Evolutionary conservation across 1,140 invertebrate genomes (phyloP).

Genomic region (Bathynomus jamesi): DNA sequence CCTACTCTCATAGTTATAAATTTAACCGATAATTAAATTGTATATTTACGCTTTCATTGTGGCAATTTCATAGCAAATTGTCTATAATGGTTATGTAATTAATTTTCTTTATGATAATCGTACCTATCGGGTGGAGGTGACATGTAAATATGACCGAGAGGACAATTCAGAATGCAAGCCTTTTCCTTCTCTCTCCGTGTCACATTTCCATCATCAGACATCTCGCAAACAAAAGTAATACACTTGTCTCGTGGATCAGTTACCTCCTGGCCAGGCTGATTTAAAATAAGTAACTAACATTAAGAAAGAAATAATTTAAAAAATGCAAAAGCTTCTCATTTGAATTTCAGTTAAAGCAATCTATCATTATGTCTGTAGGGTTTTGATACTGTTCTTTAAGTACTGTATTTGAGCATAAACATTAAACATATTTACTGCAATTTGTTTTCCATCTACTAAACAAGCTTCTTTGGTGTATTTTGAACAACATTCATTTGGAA

Average conservation of each 20-base stretch:
- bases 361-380: not conserved
- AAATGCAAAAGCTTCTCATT: not conserved
- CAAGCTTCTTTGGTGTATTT: constrained; percentile 18
- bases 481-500: constrained; percentile 24
- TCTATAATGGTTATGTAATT: too few species aligned
- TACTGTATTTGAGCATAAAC: not conserved
- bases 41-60: not conserved
- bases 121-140: constrained; percentile 23
- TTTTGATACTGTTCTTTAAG: too few species aligned
- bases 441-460: constrained; percentile 13
- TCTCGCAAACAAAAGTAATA: constrained; percentile 18
- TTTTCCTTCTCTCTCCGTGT: constrained; percentile 27
- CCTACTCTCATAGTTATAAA: not conserved
- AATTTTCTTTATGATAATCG: too few species aligned
- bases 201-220: constrained; percentile 21
- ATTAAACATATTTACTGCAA: constrained; percentile 10
- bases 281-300: not conserved
- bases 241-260: constrained; percentile 29
- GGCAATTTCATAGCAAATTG: too few species aligned
- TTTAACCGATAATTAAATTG: not conserved
- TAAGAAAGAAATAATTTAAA: not conserved
- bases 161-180: constrained; percentile 28
- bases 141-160: constrained; percentile 27
- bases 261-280: constrained; percentile 23
- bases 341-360: not conserved